phyloP scores from a whole-genome alignment of 2,797 vertebrate species.

The Loriculus beryllinus region DNA sequence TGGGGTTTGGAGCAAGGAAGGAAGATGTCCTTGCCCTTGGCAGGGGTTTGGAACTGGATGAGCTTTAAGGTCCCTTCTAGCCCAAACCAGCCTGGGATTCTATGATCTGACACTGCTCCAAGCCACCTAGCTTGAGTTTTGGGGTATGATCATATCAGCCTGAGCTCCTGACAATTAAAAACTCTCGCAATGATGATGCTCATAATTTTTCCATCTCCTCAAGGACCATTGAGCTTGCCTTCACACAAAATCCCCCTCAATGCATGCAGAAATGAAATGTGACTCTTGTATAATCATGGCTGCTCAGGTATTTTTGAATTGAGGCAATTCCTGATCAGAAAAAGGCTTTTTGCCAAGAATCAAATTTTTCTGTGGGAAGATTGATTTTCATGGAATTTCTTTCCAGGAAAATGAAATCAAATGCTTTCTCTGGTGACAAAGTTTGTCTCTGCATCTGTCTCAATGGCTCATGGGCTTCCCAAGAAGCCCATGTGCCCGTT shows the following conservation, averaged over 20 bases:
- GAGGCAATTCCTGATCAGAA: neutral
- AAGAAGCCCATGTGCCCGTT: neutral
- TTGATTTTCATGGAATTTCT: conserved; percentile 51
- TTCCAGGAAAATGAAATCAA: conserved; percentile 30
- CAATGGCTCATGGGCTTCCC: neutral
- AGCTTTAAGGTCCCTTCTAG: neutral
- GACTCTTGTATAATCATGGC: neutral
- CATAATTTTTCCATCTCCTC: neutral
- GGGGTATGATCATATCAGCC: neutral
- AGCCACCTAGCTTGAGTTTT: neutral
- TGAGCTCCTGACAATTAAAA: neutral
- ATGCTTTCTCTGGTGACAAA: neutral
- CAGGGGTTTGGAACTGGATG: neutral
- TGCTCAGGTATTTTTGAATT: neutral
- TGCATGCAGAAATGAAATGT: neutral
- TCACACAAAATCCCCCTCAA: neutral
- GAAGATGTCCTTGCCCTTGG: neutral
- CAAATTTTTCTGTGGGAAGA: conserved; percentile 25
- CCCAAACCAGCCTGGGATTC: neutral
- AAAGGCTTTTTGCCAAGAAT: neutral
- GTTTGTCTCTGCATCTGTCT: conserved; percentile 19
- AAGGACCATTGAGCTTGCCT: neutral
- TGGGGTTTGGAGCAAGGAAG: neutral
- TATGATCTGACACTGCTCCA: neutral
- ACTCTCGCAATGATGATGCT: neutral